phyloP scores from a whole-genome alignment of 2,113 vertebrate genomes.

The Solea senegalensis region DNA sequence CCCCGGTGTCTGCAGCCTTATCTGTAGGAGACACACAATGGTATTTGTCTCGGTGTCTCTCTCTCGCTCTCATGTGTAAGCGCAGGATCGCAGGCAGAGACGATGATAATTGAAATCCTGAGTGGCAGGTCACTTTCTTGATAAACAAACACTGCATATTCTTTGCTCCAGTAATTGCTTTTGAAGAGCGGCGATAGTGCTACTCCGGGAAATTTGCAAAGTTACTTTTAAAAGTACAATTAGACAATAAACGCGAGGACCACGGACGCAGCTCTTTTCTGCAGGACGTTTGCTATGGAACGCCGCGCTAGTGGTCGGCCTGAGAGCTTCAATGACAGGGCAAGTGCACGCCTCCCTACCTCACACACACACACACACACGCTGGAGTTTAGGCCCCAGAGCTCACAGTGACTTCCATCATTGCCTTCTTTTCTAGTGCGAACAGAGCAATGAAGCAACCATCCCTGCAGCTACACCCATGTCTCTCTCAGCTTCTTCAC shows the following conservation, averaged over 20 bases:
- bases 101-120: conserved; percentile 72
- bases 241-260: conserved; percentile 2
- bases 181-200: conserved; percentile 31
- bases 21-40: conserved; percentile 32
- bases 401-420: conserved; percentile 56
- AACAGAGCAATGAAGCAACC: conserved; percentile 50
- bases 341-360: conserved; percentile 35
- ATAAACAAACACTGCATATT: conserved; percentile 65
- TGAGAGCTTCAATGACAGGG: conserved; percentile 56
- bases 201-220: conserved; percentile 7
- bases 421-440: conserved; percentile 53
- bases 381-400: conserved; percentile 24
- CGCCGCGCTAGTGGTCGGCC: conserved; percentile 33
- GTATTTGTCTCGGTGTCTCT: conserved; percentile 25
- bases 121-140: conserved; percentile 69
- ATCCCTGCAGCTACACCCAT: conserved; percentile 66
- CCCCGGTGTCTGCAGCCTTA: conserved; percentile 33
- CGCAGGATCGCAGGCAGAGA: conserved; percentile 36
- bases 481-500: conserved; percentile 50
- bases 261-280: conserved; percentile 36
- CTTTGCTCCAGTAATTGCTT: conserved; percentile 69
- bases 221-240: conserved; percentile 1
- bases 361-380: conserved; percentile 25
- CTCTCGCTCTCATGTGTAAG: conserved; percentile 3
- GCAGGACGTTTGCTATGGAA: conserved; percentile 56